Conservation (phyloP, 2,888 invertebrate species). For the Pseudococcus jackbeardsleyi region DNA sequence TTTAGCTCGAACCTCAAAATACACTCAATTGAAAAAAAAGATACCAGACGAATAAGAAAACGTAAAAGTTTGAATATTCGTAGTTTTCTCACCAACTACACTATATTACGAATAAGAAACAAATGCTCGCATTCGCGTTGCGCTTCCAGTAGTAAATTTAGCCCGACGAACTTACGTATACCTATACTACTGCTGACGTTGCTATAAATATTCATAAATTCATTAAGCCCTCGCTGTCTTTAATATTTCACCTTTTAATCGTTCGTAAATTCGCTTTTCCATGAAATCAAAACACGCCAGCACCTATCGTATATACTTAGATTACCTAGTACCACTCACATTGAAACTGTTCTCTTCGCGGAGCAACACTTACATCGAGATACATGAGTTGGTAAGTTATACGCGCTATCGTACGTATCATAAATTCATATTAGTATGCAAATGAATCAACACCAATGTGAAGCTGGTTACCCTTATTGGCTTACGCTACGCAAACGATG, state of each 20-base stretch:
- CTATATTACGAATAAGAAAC: neutral
- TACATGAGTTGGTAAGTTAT: neutral
- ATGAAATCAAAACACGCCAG: conserved; percentile 8
- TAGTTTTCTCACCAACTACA: neutral
- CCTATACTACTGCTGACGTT: neutral
- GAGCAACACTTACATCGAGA: neutral
- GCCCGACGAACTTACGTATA: neutral
- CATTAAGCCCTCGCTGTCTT: conserved; percentile 18
- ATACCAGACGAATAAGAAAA: no score
- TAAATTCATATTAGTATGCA: conserved; percentile 10
- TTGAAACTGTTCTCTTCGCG: no score
- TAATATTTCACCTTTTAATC: conserved; percentile 25
- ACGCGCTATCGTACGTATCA: neutral
- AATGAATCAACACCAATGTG: neutral
- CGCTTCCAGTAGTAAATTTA: neutral
- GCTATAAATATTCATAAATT: conserved; percentile 33
- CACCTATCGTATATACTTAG: neutral
- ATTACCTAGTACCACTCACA: no score
- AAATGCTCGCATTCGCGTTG: neutral
- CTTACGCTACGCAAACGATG: neutral
- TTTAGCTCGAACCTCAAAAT: no score
- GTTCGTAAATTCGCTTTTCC: neutral
- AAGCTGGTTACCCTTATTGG: neutral
- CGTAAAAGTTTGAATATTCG: neutral
- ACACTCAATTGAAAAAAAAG: no score